phyloP scores from a whole-genome alignment of 2,888 invertebrate genomes.

The Pasiphila rectangulata region DNA sequence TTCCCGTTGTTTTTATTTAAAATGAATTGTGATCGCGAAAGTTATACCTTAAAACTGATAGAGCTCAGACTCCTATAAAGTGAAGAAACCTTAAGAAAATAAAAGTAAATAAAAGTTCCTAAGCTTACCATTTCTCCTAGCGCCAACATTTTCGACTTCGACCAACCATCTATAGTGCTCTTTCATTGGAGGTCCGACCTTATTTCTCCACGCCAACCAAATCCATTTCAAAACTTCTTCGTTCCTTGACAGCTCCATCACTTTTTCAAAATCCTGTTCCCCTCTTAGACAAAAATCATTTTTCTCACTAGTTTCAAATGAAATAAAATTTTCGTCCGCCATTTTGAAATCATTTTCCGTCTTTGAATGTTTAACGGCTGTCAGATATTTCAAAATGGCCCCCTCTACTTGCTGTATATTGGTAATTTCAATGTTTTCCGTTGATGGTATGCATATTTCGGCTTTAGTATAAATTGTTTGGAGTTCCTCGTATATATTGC shows the following conservation, averaged over 20 bases:
- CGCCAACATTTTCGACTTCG: conserved; percentile 82
- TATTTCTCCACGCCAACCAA: conserved; percentile 85
- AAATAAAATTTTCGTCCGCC: conserved; percentile 25
- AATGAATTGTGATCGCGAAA: too few relatives aligned
- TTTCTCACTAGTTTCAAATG: conserved; percentile 22
- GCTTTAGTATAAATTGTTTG: conserved; percentile 81
- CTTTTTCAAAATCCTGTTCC: conserved; percentile 82
- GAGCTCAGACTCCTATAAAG: too few relatives aligned
- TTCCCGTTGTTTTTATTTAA: too few relatives aligned
- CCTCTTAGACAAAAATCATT: conserved; percentile 77
- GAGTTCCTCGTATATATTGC: conserved; percentile 73
- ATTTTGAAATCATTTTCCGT: conserved; percentile 5
- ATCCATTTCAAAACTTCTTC: conserved; percentile 79
- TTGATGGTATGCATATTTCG: conserved; percentile 74
- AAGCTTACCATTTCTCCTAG: conserved; percentile 83
- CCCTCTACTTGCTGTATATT: conserved; percentile 49
- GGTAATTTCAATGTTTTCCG: conserved; percentile 29
- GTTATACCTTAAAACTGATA: too few relatives aligned
- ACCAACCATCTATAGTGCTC: conserved; percentile 77
- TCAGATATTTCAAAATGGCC: conserved; percentile 50
- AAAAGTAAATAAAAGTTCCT: too few relatives aligned
- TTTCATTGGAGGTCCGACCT: conserved; percentile 80
- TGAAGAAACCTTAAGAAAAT: too few relatives aligned
- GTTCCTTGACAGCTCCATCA: conserved; percentile 76
- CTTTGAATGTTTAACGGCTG: conserved; percentile 35